Evolutionary conservation across 2,113 vertebrate genomes (phyloP), one percentile per base, ranked within the genome.

Genomic region (Macquaria ambigua): DNA sequence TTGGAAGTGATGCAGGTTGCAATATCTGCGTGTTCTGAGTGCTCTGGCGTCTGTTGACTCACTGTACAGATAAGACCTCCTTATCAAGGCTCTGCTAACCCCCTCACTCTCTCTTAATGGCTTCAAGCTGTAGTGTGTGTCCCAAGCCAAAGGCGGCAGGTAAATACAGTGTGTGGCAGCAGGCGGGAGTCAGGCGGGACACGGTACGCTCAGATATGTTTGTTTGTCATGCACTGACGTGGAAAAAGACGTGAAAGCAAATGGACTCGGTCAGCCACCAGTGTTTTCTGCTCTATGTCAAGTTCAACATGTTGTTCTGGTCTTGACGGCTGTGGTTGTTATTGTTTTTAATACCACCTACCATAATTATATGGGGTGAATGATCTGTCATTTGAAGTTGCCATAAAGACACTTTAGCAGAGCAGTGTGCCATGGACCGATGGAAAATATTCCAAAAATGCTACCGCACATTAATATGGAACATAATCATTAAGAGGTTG

Each of bases 211-310:
- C 69, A 31, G 43, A 87, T 83, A 43, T 88, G 87, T 90, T 90
- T 92, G 85, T 93, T 94, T 94, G 90, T 79, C 68, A 74, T 82
- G 72, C 71, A 48, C 69, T 80, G 75, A 89, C 83, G 82, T 91
- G 87, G 87, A 90, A 86, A 83, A 87, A 41, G 34, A 74, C 67
- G 67, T 12, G 68, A 89, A 81, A 62, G 85, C n/a, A 85, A 87
- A 93, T 75, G 69, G 83, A 79, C 50, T 63, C 72, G 8, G 11
- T 48, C 58, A 76, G 58, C 52, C 64, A 55, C 52, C 10, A 15
- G 61, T 68, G 48, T 71, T 82, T 82, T 72, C 50, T 71, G 56
- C 62, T 82, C 72, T 46, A 7, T 58, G 48, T 85, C 66, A 55
- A 31, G 34, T 82, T 77, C 37, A 79, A 5, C 56, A 12, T 74